Evolutionary conservation across 1,140 invertebrate species (phyloP), one percentile per base, ranked within the genome.

Genomic region (Drosophila subpulchrella): DNA sequence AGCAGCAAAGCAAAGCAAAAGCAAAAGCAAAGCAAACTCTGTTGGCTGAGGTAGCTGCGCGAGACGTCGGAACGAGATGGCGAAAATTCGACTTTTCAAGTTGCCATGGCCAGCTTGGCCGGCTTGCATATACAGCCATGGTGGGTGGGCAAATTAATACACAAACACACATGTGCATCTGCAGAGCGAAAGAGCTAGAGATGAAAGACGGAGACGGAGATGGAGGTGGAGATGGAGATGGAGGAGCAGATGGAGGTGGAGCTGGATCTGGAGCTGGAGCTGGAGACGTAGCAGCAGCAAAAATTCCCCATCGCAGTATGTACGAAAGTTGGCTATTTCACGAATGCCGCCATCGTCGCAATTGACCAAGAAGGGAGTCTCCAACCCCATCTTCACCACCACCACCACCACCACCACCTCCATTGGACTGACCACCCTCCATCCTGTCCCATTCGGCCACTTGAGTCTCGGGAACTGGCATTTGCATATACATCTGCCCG

Each of bases 11-110:
- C 53, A 70, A 48, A 36, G 27, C 38, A 39, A 39, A 12, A 32
- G 47, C 47, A 50, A 50, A 17, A 75, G 55, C 53, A 50, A 17
- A 75, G 55, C 53, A 70, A 48, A 36, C 72, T 56, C 48, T 58
- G 54, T 38, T 50, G 58, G 77, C 61, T 67, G 67, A 79, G 72
- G 81, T 85, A 80, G 73, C 62, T 66, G 55, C 61, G 72, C 61
- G 81, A 84, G 84, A 77, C 84, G 79, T 68, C 76, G 79, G 81
- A 74, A 67, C 82, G 79, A 77, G 81, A 78, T 75, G 78, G 68
- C 78, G 80, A 88, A 84, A 88, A 90, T 88, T 88, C 84, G 84
- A 88, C 85, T 88, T 88, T 88, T 89, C 84, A 89, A 88, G 84
- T 89, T 80, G 84, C 73, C 66, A 70, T 75, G 63, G 79, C 63